Evolutionary conservation across 2,888 invertebrate genomes (phyloP), one percentile per base, ranked within the genome.

Genomic region (Amiota mariae): DNA sequence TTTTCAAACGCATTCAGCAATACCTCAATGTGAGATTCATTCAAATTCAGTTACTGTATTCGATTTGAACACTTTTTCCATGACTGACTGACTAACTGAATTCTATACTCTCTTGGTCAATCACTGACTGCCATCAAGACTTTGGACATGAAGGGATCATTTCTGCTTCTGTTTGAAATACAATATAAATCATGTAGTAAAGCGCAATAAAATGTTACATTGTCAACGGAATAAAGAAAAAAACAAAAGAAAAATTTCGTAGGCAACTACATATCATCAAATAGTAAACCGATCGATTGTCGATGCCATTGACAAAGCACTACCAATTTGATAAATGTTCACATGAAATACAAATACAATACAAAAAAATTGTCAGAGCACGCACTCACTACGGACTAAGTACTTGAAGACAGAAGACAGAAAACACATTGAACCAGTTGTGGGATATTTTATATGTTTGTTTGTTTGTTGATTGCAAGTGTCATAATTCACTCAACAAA

Each of bases 101-200:
- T 51, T 46, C n/a, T 63, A 46, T 63, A 13, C 36, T 24, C 18
- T 51, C 12, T 12, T 51, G n/a, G 54, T 51, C 54, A n/a, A 12
- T 12, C n/a, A 51, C n/a, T n/a, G 12, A 51, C 13, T 51, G n/a
- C 46, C n/a, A 18, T 61, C 0, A 20, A 24, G 20, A 1, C n/a
- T 18, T 24, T 56, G 56, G 56, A 59, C 20, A 11, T 12, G 0
- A 61, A 10, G 20, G 36, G 63, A n/a, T 36, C 63, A 36, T 24
- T 13, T 63, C 46, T n/a, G 63, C 18, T n/a, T 36, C 46, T 63
- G 46, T n/a, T n/a, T 36, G 11, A 59, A 59, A 15, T 54, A 82
- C 85, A 85, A 85, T 54, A 82, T 83, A 85, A 85, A 83, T 83
- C 83, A 83, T 81, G 77, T 78, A 74, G 77, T 74, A 84, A 84